phyloP scores from a whole-genome alignment of 2,888 invertebrate genomes.

The Xanthia icteritia region DNA sequence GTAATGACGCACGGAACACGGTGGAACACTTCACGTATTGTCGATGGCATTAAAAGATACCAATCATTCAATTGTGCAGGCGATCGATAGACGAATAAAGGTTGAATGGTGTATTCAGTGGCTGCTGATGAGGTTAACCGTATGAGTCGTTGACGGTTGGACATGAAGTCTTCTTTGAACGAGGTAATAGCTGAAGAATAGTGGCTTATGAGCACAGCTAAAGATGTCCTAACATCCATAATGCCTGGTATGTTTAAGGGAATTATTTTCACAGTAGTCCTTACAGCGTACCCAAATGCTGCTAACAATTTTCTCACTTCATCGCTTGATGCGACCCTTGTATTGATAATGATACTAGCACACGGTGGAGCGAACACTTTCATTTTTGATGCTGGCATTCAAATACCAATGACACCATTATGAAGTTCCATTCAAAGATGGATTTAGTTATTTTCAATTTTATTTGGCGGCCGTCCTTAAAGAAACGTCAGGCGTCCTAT shows the following conservation, averaged over 20 bases:
- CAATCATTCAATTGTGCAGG: conserved; percentile 63
- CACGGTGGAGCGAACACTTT: not conserved
- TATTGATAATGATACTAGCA: not conserved
- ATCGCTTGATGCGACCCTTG: not conserved
- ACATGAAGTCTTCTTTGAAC: not conserved
- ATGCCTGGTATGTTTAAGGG: not conserved
- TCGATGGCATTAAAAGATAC: conserved; percentile 62
- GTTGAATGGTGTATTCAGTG: conserved; percentile 35
- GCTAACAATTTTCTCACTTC: not conserved
- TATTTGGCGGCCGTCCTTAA: not conserved
- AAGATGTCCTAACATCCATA: not conserved
- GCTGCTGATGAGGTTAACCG: conserved; percentile 32
- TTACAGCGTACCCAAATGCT: not conserved
- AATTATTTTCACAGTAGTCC: not conserved
- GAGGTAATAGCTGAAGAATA: not conserved
- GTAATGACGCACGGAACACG: conserved; percentile 64
- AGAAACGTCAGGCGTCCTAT: not conserved
- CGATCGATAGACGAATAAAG: conserved; percentile 49
- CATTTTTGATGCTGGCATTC: not conserved
- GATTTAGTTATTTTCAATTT: not conserved
- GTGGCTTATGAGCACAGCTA: not conserved
- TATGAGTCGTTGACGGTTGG: not conserved
- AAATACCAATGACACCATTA: conserved; percentile 4
- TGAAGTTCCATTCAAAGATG: not conserved
- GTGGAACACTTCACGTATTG: conserved; percentile 69